These are phyloP conservation scores for Trialeurodes vaporariorum DNA, from an alignment of 1,140 invertebrate genomes.

Conservation along the genomic window DNA sequence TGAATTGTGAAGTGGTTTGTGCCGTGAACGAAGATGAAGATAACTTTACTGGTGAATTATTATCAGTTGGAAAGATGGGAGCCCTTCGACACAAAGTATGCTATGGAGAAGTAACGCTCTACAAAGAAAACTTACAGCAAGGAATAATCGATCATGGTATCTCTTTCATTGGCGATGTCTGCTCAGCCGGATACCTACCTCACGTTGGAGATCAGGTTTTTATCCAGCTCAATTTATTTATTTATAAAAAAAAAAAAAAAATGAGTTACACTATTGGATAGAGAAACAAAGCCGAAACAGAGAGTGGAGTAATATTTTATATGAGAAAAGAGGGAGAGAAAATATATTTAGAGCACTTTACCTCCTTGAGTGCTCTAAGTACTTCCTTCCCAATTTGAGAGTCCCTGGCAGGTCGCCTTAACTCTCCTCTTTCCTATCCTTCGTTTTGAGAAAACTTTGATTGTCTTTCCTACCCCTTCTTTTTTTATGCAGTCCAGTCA, in stretches of 20 bases:
- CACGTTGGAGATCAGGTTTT: background rate
- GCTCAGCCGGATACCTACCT: background rate
- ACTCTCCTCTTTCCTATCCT: too few relatives aligned
- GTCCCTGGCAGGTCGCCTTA: background rate
- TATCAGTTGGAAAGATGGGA: background rate
- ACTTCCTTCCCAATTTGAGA: background rate
- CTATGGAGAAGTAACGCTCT: background rate
- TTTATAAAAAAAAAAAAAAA: too few relatives aligned
- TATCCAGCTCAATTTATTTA: background rate
- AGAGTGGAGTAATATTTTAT: too few relatives aligned
- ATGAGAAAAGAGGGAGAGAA: too few relatives aligned
- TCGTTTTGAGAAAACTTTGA: too few relatives aligned
- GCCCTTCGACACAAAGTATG: background rate
- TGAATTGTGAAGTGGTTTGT: background rate
- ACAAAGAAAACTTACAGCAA: background rate
- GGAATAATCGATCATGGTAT: background rate
- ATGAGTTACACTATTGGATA: background rate
- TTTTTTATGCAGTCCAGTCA: too few relatives aligned
- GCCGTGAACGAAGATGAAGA: background rate
- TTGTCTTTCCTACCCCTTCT: too few relatives aligned
- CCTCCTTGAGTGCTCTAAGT: too few relatives aligned
- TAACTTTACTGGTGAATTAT: background rate
- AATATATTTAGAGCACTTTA: too few relatives aligned
- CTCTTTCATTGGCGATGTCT: background rate
- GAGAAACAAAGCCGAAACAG: background rate